Conservation (phyloP, 1,140 invertebrate genomes). For the Trichomalopsis sarcophagae region DNA sequence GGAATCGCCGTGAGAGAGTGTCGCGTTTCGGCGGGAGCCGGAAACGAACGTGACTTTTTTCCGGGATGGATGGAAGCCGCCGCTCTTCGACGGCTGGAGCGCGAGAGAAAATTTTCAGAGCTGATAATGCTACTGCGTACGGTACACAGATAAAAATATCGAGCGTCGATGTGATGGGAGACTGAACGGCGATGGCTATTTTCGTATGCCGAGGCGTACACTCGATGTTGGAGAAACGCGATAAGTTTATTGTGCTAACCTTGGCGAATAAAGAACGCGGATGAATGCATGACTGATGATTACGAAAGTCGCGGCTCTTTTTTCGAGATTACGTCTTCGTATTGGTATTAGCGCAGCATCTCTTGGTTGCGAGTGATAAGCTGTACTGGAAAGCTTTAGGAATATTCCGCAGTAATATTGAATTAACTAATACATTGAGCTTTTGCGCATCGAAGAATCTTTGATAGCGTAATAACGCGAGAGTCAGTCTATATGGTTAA, state of each 20-base stretch:
- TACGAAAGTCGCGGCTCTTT: not conserved
- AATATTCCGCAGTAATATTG: not conserved
- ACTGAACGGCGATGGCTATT: constrained; percentile 7
- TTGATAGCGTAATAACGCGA: not conserved
- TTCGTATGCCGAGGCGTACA: not conserved
- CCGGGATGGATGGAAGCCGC: not conserved
- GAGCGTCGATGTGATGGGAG: not conserved
- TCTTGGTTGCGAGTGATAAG: too few species aligned
- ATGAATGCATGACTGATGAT: not conserved
- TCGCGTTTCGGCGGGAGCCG: not conserved
- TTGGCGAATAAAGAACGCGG: not conserved
- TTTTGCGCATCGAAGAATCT: not conserved
- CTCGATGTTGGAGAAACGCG: not conserved
- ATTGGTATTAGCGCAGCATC: too few species aligned
- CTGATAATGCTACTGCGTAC: not conserved
- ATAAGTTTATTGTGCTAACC: not conserved
- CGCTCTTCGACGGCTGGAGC: not conserved
- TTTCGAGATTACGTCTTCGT: not conserved
- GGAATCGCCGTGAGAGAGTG: not conserved
- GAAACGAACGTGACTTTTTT: constrained; percentile 10
- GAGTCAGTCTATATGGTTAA: not conserved
- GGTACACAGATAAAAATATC: constrained; percentile 7
- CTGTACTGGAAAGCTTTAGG: not conserved
- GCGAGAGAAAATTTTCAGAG: not conserved
- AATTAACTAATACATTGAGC: not conserved